Evolutionary conservation across 2,113 vertebrate species (phyloP).

Genomic region (Heteronetta atricapilla): DNA sequence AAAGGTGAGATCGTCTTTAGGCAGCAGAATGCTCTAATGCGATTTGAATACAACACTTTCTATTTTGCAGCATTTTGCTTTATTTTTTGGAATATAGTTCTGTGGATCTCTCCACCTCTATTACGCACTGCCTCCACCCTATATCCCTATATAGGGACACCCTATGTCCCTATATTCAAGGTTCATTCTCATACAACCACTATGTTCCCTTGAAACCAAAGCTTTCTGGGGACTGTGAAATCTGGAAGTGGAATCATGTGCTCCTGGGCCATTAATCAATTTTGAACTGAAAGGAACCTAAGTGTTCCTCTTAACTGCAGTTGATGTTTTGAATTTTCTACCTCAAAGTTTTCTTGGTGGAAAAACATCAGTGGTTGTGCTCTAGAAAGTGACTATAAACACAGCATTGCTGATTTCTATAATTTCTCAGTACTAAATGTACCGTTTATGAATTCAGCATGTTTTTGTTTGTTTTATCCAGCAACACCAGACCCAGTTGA

Average conservation of each 20-base stretch:
- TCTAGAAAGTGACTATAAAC: background rate
- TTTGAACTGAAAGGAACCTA: background rate
- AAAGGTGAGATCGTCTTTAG: conserved; percentile 26
- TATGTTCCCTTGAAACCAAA: background rate
- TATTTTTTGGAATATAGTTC: background rate
- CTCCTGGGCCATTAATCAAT: background rate
- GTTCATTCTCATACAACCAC: background rate
- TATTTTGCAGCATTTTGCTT: conserved; percentile 8
- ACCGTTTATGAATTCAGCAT: background rate
- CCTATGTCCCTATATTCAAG: background rate
- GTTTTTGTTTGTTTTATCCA: conserved; percentile 9
- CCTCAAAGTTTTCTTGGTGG: background rate
- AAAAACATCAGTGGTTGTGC: background rate
- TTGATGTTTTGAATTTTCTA: background rate
- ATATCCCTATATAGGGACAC: no score
- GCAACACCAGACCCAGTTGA: background rate
- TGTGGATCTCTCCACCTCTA: background rate
- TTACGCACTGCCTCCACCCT: background rate
- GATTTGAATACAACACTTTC: conserved; percentile 34
- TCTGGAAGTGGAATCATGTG: background rate
- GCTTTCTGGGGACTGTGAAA: background rate
- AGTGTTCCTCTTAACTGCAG: background rate
- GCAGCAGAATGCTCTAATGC: conserved; percentile 34
- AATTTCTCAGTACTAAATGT: background rate
- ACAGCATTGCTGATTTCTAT: background rate